A percentile compares a stretch with the other conserved stretches of the same genome.
These are phyloP conservation scores for Amia ocellicauda DNA, from an alignment of 2,113 vertebrate species.

Conservation along the genomic window DNA sequence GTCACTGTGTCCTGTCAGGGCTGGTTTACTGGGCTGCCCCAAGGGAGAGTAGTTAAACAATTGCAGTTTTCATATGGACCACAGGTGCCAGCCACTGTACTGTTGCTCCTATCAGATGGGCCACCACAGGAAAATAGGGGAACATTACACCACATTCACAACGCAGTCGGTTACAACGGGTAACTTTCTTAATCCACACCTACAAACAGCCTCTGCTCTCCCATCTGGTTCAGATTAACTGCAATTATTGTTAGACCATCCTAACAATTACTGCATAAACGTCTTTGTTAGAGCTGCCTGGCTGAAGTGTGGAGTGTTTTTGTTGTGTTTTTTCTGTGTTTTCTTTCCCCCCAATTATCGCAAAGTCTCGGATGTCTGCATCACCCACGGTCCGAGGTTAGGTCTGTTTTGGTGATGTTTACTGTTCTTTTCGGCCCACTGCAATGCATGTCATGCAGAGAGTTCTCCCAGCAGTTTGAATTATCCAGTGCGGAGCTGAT, in stretches of 20 bases:
- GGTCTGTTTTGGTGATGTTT: background rate
- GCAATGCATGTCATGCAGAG: background rate
- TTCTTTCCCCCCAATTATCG: background rate
- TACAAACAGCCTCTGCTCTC: constrained; percentile 23
- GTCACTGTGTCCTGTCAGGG: background rate
- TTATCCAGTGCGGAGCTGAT: background rate
- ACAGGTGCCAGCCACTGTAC: background rate
- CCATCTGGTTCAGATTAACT: constrained; percentile 52
- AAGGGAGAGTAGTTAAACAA: background rate
- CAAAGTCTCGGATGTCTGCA: background rate
- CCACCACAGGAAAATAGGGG: background rate
- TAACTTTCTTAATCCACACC: constrained; percentile 5
- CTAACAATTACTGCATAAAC: background rate
- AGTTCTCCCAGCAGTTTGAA: background rate
- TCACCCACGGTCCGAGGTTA: constrained; percentile 9
- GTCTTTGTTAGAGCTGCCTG: constrained; percentile 18
- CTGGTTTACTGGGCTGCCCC: background rate
- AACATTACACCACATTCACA: background rate
- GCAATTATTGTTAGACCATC: constrained; percentile 20
- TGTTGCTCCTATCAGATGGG: background rate
- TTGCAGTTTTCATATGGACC: background rate
- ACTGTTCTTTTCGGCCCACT: constrained; percentile 5
- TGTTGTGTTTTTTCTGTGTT: no score
- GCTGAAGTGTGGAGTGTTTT: constrained; percentile 2
- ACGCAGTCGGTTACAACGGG: background rate